Conservation (phyloP, 2,888 invertebrate species). For the Aspidapion aeneum region DNA sequence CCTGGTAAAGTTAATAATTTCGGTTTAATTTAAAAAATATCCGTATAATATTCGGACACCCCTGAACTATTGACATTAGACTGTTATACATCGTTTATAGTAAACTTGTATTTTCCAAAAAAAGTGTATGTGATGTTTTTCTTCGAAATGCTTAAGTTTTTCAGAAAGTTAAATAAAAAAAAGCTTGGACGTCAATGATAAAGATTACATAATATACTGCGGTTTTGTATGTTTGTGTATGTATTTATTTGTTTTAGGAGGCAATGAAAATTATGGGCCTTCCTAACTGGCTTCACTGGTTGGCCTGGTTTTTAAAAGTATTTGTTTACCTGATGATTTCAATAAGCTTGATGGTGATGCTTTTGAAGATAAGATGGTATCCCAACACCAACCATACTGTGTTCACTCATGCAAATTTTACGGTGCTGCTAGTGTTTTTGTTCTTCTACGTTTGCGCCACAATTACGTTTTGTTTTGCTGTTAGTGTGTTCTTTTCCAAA, state of each 20-base stretch:
- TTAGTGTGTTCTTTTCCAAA: slow-evolving; percentile 77
- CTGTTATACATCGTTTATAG: too few relatives aligned
- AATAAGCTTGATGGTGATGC: slow-evolving; percentile 53
- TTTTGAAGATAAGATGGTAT: slow-evolving; percentile 50
- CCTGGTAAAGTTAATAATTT: too few relatives aligned
- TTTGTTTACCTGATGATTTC: slow-evolving; percentile 63
- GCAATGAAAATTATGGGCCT: slow-evolving; percentile 92
- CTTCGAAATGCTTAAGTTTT: too few relatives aligned
- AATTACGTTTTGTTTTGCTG: slow-evolving; percentile 75
- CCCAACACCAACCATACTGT: slow-evolving; percentile 53
- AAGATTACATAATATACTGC: too few relatives aligned
- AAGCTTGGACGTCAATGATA: too few relatives aligned
- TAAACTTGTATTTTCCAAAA: too few relatives aligned
- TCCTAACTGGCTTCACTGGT: slow-evolving; percentile 80
- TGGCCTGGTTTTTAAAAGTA: slow-evolving; percentile 79
- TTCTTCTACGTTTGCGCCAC: slow-evolving; percentile 66
- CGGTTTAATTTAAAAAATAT: too few relatives aligned
- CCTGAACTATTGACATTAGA: too few relatives aligned
- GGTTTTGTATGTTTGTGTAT: too few relatives aligned
- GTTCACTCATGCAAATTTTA: slow-evolving; percentile 64
- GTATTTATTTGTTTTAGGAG: slow-evolving; percentile 50
- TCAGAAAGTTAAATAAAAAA: too few relatives aligned
- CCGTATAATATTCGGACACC: too few relatives aligned
- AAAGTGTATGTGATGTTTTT: too few relatives aligned
- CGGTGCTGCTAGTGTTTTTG: slow-evolving; percentile 67